Evolutionary conservation across 2,113 vertebrate genomes (phyloP).

Genomic region (Barnardius zonarius): DNA sequence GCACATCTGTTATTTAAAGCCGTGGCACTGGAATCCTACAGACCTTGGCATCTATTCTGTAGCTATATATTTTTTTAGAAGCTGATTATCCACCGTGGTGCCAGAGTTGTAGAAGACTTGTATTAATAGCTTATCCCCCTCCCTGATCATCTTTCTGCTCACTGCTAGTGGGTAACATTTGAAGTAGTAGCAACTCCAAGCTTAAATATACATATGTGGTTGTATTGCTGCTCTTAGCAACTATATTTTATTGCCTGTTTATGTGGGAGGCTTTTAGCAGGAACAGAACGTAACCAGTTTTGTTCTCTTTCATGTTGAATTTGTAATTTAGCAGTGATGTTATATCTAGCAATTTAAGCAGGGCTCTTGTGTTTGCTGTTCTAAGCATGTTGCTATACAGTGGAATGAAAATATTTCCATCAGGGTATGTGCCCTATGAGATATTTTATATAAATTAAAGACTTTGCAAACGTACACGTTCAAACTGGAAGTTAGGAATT

Average conservation of each 20-base stretch:
- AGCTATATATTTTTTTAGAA: background rate
- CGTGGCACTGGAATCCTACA: background rate
- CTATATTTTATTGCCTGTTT: background rate
- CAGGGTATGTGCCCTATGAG: background rate
- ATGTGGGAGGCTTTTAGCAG: background rate
- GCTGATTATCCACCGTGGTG: background rate
- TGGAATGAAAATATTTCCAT: background rate
- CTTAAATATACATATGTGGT: background rate
- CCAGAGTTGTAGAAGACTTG: background rate
- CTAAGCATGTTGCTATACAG: background rate
- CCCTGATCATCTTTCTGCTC: background rate
- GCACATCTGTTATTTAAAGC: constrained; percentile 9
- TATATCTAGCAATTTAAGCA: background rate
- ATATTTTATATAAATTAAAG: background rate
- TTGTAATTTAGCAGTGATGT: background rate
- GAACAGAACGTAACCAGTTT: background rate
- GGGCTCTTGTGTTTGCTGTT: background rate
- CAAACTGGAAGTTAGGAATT: background rate
- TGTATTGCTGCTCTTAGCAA: background rate
- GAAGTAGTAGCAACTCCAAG: background rate
- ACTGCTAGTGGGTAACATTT: background rate
- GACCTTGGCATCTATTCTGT: background rate
- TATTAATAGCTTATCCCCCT: background rate
- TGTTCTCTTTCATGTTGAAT: background rate
- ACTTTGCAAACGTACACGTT: background rate